Base-by-base conservation (phyloP, 1,140 invertebrate genomes). In the Neoseiulus cucumeris region DNA sequence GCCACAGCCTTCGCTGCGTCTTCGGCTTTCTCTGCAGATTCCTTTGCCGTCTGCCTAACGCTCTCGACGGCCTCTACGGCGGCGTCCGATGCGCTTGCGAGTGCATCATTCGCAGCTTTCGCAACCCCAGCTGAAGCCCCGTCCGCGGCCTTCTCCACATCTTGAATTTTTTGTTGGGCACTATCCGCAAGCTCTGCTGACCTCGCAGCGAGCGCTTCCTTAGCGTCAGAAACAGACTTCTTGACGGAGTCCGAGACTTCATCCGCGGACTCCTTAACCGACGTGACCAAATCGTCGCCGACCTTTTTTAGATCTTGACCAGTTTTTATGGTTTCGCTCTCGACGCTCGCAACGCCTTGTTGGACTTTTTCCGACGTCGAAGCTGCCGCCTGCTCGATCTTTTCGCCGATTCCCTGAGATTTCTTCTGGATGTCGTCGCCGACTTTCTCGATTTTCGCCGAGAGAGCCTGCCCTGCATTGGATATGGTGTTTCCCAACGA, bases 401-500 rank as follows among this genome's bases (percentile, higher is more conserved):
- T 59, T 12, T 17, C 14, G 22, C 51, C 51, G 33, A 59, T 33
- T 59, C 22, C 51, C 25, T 14, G 25, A 20, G 51, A 25, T 33
- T 59, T 59, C 22, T 25, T 59, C 33, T 59, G 51, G 33, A 59
- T 25, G 22, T 59, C 33, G 14, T 59, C 51, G 22, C 51, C 51
- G 14, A 33, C 51, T 25, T 59, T 25, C 2, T n/a, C 51, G 14
- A 59, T 59, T 33, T 59, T 59, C 14, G 51, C 51, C 33, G 51
- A 59, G 25, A 59, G 51, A 12, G 51, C 51, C 51, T 59, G 51
- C 22, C 51, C 51, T 59, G 51, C 51, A 59, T 33, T 59, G 51
- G 51, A 59, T 25, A 59, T 25, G 33, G 25, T 20, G 51, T 20
- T 59, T 59, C 51, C 51, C 14, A 59, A 33, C 17, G 51, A 20